Evolutionary conservation across 2,113 vertebrate genomes (phyloP), one percentile per base, ranked within the genome.

Genomic region (Oncorhynchus keta): DNA sequence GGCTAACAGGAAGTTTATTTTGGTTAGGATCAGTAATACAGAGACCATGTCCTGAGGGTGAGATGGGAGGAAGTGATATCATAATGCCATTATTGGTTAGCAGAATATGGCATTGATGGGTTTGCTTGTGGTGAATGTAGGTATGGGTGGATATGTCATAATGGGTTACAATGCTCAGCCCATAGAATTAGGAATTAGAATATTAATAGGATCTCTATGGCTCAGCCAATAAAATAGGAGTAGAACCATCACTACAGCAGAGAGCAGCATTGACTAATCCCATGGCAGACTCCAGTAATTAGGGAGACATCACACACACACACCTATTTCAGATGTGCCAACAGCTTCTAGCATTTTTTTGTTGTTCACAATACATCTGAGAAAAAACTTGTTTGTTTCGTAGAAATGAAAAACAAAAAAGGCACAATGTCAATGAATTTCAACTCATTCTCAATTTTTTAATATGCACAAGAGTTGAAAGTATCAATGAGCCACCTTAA

Each of bases 401-500:
- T 89, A 88, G 80, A 93, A 95, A 93, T 91, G 85, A 94, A 93
- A 93, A 94, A 97, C 92, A 97, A 98, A 51, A 51, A 99, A 99
- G 97, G 97, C 98, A 99, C 97, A 97, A 98, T 45, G 39, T 45
- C 39, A 45, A 11, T 97, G 95, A 99, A 97, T 95, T 99, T 96
- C 97, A 98, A 98, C 98, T 99, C 95, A 96, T 95, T 95, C 95
- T 93, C 87, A 85, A 28, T 28, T 91, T 90, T 95, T 97, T 99
- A 95, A 98, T 98, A 96, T 97, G 96, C 96, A 98, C 96, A 96
- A 94, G 98, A 99, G 96, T 96, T 99, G 97, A 97, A 97, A 96
- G 92, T 89, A 90, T 92, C 90, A 91, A 93, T 95, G 97, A 99
- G 98, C 98, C 98, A 99, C 98, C 96, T 99, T 98, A 99, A 98